These are phyloP conservation scores for Mythimna lalbum DNA, from an alignment of 2,888 invertebrate species.

Conservation along the genomic window DNA sequence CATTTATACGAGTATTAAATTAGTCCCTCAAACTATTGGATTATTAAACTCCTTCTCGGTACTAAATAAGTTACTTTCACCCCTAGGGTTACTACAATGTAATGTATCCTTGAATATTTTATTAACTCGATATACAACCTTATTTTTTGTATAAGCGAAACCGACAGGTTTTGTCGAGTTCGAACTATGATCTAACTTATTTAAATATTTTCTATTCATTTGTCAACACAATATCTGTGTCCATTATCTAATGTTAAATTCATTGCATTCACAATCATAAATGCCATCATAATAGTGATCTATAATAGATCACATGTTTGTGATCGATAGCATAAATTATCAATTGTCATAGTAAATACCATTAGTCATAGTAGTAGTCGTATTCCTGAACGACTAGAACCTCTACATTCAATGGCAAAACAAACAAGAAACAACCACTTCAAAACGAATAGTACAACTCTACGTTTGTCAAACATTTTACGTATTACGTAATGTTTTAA, in stretches of 20 bases:
- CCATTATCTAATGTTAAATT: neutral
- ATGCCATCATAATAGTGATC: too few species aligned
- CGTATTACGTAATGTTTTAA: neutral
- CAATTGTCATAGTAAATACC: slow-evolving; percentile 11
- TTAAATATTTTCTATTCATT: neutral
- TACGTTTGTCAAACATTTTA: slow-evolving; percentile 16
- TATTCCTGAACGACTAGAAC: slow-evolving; percentile 30
- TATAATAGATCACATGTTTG: too few species aligned
- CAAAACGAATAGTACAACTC: slow-evolving; percentile 20
- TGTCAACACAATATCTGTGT: slow-evolving; percentile 5
- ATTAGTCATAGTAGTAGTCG: too few species aligned
- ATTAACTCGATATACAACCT: too few species aligned
- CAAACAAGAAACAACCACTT: slow-evolving; percentile 45
- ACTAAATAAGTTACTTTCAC: too few species aligned
- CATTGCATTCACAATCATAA: neutral
- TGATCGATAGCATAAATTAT: slow-evolving; percentile 13
- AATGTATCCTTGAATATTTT: too few species aligned
- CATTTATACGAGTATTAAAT: too few species aligned
- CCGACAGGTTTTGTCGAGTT: neutral
- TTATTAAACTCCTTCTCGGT: too few species aligned
- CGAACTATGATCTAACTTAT: neutral
- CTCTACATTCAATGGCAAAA: slow-evolving; percentile 20
- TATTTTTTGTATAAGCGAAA: too few species aligned
- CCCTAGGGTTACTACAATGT: too few species aligned
- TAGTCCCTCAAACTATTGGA: too few species aligned